Conservation (phyloP, 2,888 invertebrate species). For the Rhagonycha fulva region DNA sequence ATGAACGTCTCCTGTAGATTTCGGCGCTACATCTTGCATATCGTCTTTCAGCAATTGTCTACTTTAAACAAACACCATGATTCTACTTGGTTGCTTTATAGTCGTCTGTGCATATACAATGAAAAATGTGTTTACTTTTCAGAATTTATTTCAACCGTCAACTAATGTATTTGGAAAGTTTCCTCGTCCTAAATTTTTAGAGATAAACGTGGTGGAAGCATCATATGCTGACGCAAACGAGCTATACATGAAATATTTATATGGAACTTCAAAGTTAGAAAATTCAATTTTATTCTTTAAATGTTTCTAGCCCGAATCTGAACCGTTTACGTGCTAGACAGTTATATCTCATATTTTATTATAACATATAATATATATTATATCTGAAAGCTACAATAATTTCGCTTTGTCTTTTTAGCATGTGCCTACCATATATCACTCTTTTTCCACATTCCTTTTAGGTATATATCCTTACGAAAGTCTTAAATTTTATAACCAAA, state of each 20-base stretch:
- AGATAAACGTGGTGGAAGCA: conserved; percentile 34
- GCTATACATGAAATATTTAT: conserved; percentile 40
- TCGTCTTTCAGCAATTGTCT: conserved; percentile 33
- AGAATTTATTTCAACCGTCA: conserved; percentile 24
- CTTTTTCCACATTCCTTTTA: conserved; percentile 10
- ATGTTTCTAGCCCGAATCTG: conserved; percentile 37
- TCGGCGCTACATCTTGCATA: conserved; percentile 29
- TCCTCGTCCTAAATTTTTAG: conserved; percentile 29
- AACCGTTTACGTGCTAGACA: conserved; percentile 34
- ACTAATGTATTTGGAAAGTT: conserved; percentile 25
- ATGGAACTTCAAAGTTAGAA: conserved; percentile 36
- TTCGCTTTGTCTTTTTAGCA: conserved; percentile 38
- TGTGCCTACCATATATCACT: conserved; percentile 32
- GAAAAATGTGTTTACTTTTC: conserved; percentile 42
- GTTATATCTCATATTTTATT: conserved; percentile 37
- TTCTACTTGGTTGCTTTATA: conserved; percentile 38
- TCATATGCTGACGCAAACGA: conserved; percentile 36
- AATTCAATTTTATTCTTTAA: conserved; percentile 39
- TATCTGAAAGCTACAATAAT: conserved; percentile 34
- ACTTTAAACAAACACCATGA: conserved; percentile 30
- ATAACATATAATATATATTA: conserved; percentile 27
- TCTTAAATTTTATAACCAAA: neutral
- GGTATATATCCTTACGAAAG: neutral
- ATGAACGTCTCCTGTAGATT: conserved; percentile 14
- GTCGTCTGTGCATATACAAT: conserved; percentile 36